Conservation (phyloP, 2,113 vertebrate species). For the Myrmecobius fasciatus region DNA sequence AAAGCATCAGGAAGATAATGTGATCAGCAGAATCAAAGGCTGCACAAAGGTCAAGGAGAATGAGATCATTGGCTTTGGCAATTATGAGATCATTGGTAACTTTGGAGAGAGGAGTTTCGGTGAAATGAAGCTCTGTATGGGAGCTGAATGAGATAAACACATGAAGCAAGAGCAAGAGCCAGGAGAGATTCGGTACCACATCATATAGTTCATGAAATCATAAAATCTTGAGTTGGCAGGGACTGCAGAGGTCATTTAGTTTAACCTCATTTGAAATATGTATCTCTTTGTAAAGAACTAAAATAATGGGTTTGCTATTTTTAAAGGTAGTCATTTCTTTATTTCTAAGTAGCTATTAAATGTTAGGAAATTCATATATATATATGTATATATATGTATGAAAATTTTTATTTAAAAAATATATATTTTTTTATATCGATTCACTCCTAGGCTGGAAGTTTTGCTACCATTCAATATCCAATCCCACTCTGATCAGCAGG, state of each 20-base stretch:
- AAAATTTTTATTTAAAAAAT: background rate
- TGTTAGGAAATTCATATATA: background rate
- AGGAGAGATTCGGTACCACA: background rate
- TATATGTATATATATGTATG: background rate
- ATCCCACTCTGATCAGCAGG: background rate
- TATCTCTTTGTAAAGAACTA: background rate
- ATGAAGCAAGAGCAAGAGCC: background rate
- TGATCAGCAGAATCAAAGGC: background rate
- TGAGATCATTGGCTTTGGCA: background rate
- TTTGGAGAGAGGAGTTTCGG: background rate
- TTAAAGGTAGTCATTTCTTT: background rate
- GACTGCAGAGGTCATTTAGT: background rate
- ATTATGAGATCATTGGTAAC: background rate
- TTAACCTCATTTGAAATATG: background rate
- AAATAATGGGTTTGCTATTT: background rate
- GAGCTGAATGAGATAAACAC: background rate
- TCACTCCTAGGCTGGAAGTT: background rate
- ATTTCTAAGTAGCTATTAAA: background rate
- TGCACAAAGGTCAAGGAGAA: background rate
- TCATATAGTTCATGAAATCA: background rate
- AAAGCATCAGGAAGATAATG: background rate
- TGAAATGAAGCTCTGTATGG: background rate
- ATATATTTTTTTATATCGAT: background rate
- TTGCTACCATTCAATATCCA: background rate
- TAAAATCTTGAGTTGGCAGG: background rate